These are phyloP conservation scores for Leptopilina syphax DNA, from an alignment of 2,888 invertebrate species.

Conservation along the genomic window DNA sequence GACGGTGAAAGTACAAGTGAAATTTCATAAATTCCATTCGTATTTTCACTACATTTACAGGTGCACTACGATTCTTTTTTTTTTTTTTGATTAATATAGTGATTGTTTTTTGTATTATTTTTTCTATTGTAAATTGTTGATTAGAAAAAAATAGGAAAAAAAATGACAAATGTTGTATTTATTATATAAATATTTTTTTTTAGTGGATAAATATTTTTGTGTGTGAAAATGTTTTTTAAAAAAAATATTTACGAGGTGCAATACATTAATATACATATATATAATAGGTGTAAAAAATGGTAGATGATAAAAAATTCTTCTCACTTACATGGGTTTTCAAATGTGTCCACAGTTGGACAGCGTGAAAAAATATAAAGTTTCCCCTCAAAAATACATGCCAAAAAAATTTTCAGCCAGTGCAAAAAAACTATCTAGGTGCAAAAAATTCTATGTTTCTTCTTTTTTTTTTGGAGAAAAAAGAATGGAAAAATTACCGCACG, in stretches of 20 bases:
- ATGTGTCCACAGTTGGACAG: slow-evolving; percentile 72
- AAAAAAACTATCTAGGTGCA: slow-evolving; percentile 64
- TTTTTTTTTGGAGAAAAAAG: too few relatives aligned
- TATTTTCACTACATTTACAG: slow-evolving; percentile 62
- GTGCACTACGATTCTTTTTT: slow-evolving; percentile 52
- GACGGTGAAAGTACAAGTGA: slow-evolving; percentile 64
- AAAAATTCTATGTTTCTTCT: slow-evolving; percentile 46
- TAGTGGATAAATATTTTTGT: too few relatives aligned
- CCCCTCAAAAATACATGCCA: slow-evolving; percentile 72
- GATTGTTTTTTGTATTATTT: too few relatives aligned
- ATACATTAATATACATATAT: slow-evolving; percentile 52
- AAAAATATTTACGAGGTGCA: slow-evolving; percentile 52
- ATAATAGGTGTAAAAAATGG: slow-evolving; percentile 58
- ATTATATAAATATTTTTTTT: slow-evolving; percentile 1
- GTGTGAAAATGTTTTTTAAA: too few relatives aligned
- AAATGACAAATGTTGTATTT: background rate
- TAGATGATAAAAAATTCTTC: slow-evolving; percentile 68
- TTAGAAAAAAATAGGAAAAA: too few relatives aligned
- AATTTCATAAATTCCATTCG: slow-evolving; percentile 53
- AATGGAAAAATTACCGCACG: slow-evolving; percentile 41
- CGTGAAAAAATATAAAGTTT: slow-evolving; percentile 73
- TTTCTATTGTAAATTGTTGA: too few relatives aligned
- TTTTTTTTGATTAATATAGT: background rate
- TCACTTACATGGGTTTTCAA: slow-evolving; percentile 72
- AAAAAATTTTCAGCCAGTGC: slow-evolving; percentile 66